Percentiles rank a stretch among this genome's conserved stretches.
These are phyloP conservation scores for Rhagophthalmus giganteus DNA, from an alignment of 2,888 invertebrate species.

Conservation along the genomic window DNA sequence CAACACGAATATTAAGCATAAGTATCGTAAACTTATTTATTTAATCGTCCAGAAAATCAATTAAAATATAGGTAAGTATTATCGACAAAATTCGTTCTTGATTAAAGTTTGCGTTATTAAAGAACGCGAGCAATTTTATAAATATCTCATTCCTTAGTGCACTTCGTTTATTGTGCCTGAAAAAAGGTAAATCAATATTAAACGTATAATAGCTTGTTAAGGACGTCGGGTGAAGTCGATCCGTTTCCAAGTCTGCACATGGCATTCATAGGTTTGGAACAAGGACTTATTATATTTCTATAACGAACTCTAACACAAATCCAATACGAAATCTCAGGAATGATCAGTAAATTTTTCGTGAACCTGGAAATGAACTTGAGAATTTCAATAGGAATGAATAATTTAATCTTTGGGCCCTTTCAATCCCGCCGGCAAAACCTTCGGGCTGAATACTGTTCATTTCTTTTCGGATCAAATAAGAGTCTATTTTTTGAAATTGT, in stretches of 20 bases:
- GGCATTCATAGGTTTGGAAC: constrained; percentile 15
- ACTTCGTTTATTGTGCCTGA: constrained; percentile 8
- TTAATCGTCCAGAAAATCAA: too few relatives aligned
- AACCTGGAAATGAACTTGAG: constrained; percentile 31
- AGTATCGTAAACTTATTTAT: too few relatives aligned
- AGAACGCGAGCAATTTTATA: too few relatives aligned
- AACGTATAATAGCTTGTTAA: constrained; percentile 14
- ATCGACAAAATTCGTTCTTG: too few relatives aligned
- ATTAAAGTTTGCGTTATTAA: too few relatives aligned
- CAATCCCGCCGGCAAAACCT: constrained; percentile 33
- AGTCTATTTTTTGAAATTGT: constrained; percentile 26
- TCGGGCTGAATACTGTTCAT: constrained; percentile 31
- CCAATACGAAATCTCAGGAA: constrained; percentile 38
- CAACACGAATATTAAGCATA: too few relatives aligned
- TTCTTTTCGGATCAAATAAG: constrained; percentile 34
- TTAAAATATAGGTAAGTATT: too few relatives aligned
- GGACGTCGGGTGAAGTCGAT: neutral
- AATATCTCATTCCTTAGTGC: neutral
- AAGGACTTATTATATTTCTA: constrained; percentile 36
- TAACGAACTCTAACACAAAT: constrained; percentile 40
- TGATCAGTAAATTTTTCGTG: constrained; percentile 37
- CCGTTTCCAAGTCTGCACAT: constrained; percentile 10
- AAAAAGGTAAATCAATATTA: constrained; percentile 13
- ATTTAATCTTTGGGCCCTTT: constrained; percentile 34
- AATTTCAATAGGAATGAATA: constrained; percentile 38